Evolutionary conservation across 2,888 invertebrate genomes (phyloP).

Genomic region (Onchidella celtica): DNA sequence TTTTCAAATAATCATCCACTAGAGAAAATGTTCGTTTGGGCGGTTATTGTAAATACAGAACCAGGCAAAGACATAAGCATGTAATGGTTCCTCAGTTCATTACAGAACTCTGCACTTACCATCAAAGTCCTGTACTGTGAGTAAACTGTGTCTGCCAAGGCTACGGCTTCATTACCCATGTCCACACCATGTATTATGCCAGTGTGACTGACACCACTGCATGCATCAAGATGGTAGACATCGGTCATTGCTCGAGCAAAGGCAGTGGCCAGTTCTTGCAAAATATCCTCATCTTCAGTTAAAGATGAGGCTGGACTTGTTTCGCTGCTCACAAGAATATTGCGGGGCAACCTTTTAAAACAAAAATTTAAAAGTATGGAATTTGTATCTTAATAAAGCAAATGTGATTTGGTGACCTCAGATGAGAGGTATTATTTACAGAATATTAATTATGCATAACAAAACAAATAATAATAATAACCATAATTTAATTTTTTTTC

Average conservation of each 20-base stretch:
- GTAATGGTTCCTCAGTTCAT: too few species aligned
- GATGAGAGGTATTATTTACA: too few species aligned
- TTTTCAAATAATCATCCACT: too few species aligned
- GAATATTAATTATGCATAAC: too few species aligned
- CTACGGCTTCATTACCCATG: slow-evolving; percentile 59
- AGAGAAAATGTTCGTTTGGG: too few species aligned
- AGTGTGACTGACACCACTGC: slow-evolving; percentile 53
- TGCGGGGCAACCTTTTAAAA: slow-evolving; percentile 55
- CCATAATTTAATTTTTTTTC: too few species aligned
- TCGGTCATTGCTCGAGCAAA: slow-evolving; percentile 66
- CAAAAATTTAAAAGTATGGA: background rate
- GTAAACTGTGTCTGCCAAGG: slow-evolving; percentile 75
- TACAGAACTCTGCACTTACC: too few species aligned
- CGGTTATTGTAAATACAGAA: too few species aligned
- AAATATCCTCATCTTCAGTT: slow-evolving; percentile 74
- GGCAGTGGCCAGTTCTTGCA: slow-evolving; percentile 66
- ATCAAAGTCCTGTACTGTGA: slow-evolving; percentile 66
- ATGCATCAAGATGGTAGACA: slow-evolving; percentile 62
- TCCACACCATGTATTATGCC: slow-evolving; percentile 75
- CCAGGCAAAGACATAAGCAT: too few species aligned
- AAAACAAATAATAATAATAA: too few species aligned
- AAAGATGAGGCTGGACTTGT: slow-evolving; percentile 49
- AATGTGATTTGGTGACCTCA: too few species aligned
- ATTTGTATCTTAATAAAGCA: too few species aligned
- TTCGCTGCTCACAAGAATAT: slow-evolving; percentile 34